A percentile compares a stretch with the other conserved stretches of the same genome.
Conservation (phyloP, 2,888 invertebrate species). For the Corbicula japonica region DNA sequence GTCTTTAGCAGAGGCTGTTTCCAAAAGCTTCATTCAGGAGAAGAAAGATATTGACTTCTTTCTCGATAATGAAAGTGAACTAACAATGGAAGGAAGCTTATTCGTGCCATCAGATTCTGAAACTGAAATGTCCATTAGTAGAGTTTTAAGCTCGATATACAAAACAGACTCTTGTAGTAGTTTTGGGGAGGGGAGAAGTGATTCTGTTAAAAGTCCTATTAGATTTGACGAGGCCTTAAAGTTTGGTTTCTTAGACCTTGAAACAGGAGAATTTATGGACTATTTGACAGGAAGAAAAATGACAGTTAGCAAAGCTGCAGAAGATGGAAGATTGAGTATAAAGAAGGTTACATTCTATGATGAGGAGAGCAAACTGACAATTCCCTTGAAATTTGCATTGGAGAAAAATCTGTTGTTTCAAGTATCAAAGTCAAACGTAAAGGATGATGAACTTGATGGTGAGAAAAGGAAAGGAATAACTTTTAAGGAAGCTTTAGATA, state of each 20-base stretch:
- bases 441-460: background rate
- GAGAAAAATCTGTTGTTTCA: slow-evolving; percentile 51
- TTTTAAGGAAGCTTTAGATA: slow-evolving; percentile 62
- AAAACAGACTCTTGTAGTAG: slow-evolving; percentile 31
- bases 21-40: slow-evolving; percentile 89
- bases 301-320: slow-evolving; percentile 91
- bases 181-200: slow-evolving; percentile 37
- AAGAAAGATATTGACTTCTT: slow-evolving; percentile 44
- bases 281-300: slow-evolving; percentile 67
- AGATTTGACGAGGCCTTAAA: slow-evolving; percentile 71
- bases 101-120: slow-evolving; percentile 9
- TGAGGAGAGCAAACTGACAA: slow-evolving; percentile 40
- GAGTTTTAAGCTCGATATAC: slow-evolving; percentile 27
- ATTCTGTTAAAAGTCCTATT: slow-evolving; percentile 56
- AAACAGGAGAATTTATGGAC: slow-evolving; percentile 67
- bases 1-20: slow-evolving; percentile 91
- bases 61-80: slow-evolving; percentile 30
- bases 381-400: slow-evolving; percentile 64
- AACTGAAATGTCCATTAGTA: slow-evolving; percentile 19
- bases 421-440: slow-evolving; percentile 6
- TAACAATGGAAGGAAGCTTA: slow-evolving; percentile 25
- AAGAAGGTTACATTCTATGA: slow-evolving; percentile 65
- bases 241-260: slow-evolving; percentile 68
- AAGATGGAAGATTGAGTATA: slow-evolving; percentile 92
- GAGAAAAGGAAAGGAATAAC: slow-evolving; percentile 42